A percentile compares a stretch with the other conserved stretches of the same genome.
phyloP scores from a whole-genome alignment of 2,797 vertebrate genomes.

The Rhyacichthys aspro region DNA sequence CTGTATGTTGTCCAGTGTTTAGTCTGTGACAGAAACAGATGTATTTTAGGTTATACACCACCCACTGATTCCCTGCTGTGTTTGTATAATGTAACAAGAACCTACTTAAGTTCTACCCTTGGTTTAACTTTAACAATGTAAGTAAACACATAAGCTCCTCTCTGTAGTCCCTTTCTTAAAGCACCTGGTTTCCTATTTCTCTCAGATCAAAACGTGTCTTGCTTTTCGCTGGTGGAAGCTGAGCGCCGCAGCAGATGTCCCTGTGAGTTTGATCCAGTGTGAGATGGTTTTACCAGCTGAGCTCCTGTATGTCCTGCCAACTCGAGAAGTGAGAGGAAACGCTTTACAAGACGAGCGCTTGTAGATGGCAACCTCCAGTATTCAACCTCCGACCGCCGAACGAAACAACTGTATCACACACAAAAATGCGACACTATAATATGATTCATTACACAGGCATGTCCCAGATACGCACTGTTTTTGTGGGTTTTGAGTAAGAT shows the following conservation, averaged over 20 bases:
- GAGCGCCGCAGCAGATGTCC: conserved; percentile 54
- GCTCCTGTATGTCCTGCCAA: conserved; percentile 41
- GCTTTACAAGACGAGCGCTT: conserved; percentile 54
- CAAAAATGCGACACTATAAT: conserved; percentile 1
- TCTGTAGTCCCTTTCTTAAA: conserved; percentile 9
- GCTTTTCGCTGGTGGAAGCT: conserved; percentile 38
- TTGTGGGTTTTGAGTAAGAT: background rate
- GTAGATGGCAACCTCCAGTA: conserved; percentile 24
- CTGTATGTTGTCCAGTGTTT: too few species aligned
- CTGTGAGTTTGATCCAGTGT: conserved; percentile 11
- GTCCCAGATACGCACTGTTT: conserved; percentile 2
- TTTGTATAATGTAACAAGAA: too few species aligned
- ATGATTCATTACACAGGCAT: background rate
- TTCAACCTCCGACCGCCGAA: conserved; percentile 14
- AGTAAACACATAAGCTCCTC: background rate
- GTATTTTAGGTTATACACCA: background rate
- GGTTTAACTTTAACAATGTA: background rate
- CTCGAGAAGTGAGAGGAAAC: conserved; percentile 59
- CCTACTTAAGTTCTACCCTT: too few species aligned
- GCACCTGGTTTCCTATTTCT: conserved; percentile 32
- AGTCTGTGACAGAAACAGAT: background rate
- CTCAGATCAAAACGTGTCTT: conserved; percentile 50
- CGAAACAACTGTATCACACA: conserved; percentile 5
- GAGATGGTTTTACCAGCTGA: conserved; percentile 53
- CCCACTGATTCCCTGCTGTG: too few species aligned